Base-by-base conservation (phyloP, 2,797 vertebrate species). In the Falco biarmicus region DNA sequence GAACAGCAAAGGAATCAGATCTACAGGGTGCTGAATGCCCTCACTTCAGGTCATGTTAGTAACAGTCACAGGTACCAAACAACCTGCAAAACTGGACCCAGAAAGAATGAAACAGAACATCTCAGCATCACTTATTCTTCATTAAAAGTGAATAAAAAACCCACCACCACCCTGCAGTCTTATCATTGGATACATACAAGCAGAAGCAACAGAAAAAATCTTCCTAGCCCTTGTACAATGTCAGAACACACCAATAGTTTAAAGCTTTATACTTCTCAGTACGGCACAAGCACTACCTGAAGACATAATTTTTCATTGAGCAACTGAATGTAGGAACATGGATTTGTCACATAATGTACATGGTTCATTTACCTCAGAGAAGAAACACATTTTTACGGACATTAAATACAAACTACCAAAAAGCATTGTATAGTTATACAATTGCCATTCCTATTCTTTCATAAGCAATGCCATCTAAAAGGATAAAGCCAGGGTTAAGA, bases 401-500 rank as follows among this genome's bases (percentile, higher is more conserved):
- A 45, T 75, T 88, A 94, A 90, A 91, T 91, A 87, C 32, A 85
- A 94, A 61, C 45, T 73, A 79, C n/a, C 61, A 78, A 64, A 93
- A 81, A 34, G 73, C 89, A 84, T 10, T 81, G 73, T 79, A 37
- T 8, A 77, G 73, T 81, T 91, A 80, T 34, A 89, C 57, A 84
- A 86, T 60, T 64, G 74, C 29, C 59, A 18, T 68, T 78, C 34
- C 69, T 77, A 65, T 6, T 80, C 61, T 83, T 85, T 51, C 82
- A 56, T 22, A 87, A 96, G 57, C 61, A 85, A 66, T 25, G 69
- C 50, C n/a, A 50, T 43, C 37, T 50, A 16, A 89, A 95, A 86
- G 54, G 50, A 61, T 16, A 83, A 70, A 88, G 79, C 21, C 63
- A 86, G 71, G 89, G 82, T 85, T 93, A 94, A 87, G 90, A 85